phyloP scores from a whole-genome alignment of 2,888 invertebrate species.

The Dastarcus helophoroides region DNA sequence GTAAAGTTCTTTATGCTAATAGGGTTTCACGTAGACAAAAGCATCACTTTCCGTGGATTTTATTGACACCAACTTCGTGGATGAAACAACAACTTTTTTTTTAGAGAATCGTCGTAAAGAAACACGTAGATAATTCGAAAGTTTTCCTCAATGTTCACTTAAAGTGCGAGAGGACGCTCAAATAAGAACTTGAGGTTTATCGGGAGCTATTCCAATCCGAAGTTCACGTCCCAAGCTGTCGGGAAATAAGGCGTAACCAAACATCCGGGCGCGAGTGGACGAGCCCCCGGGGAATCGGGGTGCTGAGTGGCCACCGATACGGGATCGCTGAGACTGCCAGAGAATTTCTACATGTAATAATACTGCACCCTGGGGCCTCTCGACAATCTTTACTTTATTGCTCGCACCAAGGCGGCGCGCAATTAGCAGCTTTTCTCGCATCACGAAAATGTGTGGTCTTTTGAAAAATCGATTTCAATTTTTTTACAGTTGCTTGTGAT shows the following conservation, averaged over 20 bases:
- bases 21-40: too few species aligned
- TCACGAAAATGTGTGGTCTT: too few species aligned
- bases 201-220: constrained; percentile 16
- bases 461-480: too few species aligned
- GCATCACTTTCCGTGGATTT: too few species aligned
- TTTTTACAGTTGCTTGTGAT: too few species aligned
- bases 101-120: too few species aligned
- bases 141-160: constrained; percentile 9
- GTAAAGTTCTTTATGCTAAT: too few species aligned
- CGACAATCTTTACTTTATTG: constrained; percentile 18
- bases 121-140: constrained; percentile 12
- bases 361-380: constrained; percentile 18
- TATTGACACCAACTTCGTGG: too few species aligned
- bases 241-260: constrained; percentile 39
- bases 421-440: too few species aligned
- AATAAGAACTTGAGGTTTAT: constrained; percentile 15
- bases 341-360: constrained; percentile 18
- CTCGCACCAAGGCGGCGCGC: too few species aligned
- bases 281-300: constrained; percentile 31
- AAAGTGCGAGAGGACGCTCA: constrained; percentile 8
- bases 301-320: constrained; percentile 34
- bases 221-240: constrained; percentile 2
- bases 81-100: too few species aligned
- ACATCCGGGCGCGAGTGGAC: constrained; percentile 31
- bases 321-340: constrained; percentile 17